Percentiles rank a stretch among this genome's conserved stretches.
Evolutionary conservation across 2,797 vertebrate genomes (phyloP).

Genomic region (Characodon lateralis): DNA sequence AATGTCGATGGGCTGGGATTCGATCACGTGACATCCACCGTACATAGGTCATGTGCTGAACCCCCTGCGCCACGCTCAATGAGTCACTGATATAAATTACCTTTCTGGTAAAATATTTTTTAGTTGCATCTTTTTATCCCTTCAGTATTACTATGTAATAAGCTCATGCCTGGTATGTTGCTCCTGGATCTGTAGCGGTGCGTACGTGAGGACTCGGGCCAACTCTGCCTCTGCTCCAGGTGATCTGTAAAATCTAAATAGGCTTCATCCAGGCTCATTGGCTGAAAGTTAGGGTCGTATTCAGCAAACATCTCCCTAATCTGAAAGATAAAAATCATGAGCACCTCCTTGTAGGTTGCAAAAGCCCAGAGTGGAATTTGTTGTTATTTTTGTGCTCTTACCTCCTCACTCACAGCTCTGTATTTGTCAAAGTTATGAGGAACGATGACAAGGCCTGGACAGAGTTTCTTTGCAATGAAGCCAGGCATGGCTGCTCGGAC

Average conservation of each 20-base stretch:
- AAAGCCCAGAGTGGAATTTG: neutral
- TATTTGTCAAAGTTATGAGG: slow-evolving; percentile 94
- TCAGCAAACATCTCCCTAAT: slow-evolving; percentile 90
- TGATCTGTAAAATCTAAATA: slow-evolving; percentile 96
- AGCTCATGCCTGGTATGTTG: slow-evolving; percentile 48
- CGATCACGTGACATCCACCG: too few relatives aligned
- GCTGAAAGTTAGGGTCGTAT: slow-evolving; percentile 92
- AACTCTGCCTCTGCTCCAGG: slow-evolving; percentile 86
- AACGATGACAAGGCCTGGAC: slow-evolving; percentile 90
- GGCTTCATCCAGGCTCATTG: slow-evolving; percentile 96
- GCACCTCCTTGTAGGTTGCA: slow-evolving; percentile 12
- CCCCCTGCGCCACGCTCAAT: neutral
- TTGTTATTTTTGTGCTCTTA: slow-evolving; percentile 64
- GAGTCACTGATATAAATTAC: neutral
- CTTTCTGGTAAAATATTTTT: neutral
- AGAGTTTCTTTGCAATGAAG: slow-evolving; percentile 97
- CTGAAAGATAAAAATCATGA: slow-evolving; percentile 71
- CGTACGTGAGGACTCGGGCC: slow-evolving; percentile 87
- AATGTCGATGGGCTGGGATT: too few relatives aligned
- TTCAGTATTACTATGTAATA: slow-evolving; percentile 17
- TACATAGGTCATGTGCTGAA: too few relatives aligned
- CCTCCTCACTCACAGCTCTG: slow-evolving; percentile 89
- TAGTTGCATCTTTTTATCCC: neutral
- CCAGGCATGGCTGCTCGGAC: slow-evolving; percentile 98
- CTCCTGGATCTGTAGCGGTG: slow-evolving; percentile 65